phyloP scores from a whole-genome alignment of 1,140 invertebrate genomes.

The Drosophila simulans region DNA sequence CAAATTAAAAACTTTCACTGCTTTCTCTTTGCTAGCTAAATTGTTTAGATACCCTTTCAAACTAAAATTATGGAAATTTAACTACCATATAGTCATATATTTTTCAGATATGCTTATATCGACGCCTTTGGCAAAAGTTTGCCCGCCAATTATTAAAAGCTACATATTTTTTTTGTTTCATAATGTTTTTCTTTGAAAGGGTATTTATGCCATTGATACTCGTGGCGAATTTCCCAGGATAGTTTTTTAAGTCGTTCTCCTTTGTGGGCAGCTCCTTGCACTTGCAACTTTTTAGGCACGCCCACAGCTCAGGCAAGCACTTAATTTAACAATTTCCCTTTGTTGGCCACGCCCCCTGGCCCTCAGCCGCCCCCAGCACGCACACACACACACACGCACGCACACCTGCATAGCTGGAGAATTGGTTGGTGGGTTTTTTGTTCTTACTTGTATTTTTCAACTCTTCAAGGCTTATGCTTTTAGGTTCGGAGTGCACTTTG shows the following conservation, averaged over 20 bases:
- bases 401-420: conserved; percentile 24
- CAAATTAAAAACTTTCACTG: conserved; percentile 53
- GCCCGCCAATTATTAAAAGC: background rate
- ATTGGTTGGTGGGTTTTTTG: conserved; percentile 18
- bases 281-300: conserved; percentile 55
- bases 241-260: conserved; percentile 5
- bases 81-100: background rate
- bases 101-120: too few species aligned
- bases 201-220: conserved; percentile 31
- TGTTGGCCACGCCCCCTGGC: conserved; percentile 34
- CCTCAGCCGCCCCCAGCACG: background rate
- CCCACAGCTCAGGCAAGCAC: conserved; percentile 55
- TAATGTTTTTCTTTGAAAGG: conserved; percentile 3
- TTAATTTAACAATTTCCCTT: conserved; percentile 76
- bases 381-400: conserved; percentile 1
- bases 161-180: too few species aligned
- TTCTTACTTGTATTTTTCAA: conserved; percentile 9
- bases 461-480: conserved; percentile 72
- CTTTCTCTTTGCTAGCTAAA: conserved; percentile 6
- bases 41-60: conserved; percentile 20
- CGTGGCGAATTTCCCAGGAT: background rate
- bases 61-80: background rate
- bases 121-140: background rate
- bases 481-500: conserved; percentile 76
- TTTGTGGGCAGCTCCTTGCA: conserved; percentile 33